Conservation (phyloP, 1,140 invertebrate genomes). For the Dreissena rostriformis region DNA sequence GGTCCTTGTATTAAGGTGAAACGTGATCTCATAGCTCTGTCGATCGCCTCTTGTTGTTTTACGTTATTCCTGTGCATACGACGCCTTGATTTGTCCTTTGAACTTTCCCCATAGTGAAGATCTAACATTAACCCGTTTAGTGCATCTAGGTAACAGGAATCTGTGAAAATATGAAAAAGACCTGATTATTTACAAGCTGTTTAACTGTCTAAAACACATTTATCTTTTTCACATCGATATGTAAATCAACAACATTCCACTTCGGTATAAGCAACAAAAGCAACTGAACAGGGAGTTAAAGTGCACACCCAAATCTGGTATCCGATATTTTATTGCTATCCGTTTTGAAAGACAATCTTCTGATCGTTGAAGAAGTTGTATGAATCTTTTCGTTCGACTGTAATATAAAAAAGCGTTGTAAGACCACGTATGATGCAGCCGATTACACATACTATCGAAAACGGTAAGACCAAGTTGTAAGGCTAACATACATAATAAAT, state of each 20-base stretch:
- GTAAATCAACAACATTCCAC: no score
- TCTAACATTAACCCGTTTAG: neutral
- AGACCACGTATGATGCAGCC: no score
- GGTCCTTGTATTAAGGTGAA: slow-evolving; percentile 68
- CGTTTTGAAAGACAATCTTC: neutral
- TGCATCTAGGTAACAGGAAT: neutral
- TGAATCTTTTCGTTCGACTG: slow-evolving; percentile 6
- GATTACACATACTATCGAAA: neutral
- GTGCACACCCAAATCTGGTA: slow-evolving; percentile 9
- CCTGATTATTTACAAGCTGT: no score
- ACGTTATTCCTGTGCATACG: slow-evolving; percentile 6
- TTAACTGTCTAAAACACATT: no score
- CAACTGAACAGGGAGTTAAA: no score
- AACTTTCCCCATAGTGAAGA: neutral
- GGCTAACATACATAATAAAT: neutral
- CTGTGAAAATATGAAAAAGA: no score
- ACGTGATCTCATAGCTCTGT: slow-evolving; percentile 35
- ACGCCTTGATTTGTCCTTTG: no score
- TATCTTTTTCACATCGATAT: no score
- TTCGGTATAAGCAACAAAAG: no score
- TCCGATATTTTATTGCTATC: slow-evolving; percentile 10
- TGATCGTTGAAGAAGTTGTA: neutral
- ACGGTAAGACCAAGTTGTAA: neutral
- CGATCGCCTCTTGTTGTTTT: slow-evolving; percentile 25
- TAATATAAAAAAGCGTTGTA: neutral